Conservation (phyloP, 1,140 invertebrate genomes). For the Pachyrhynchus sulphureomaculatus region DNA sequence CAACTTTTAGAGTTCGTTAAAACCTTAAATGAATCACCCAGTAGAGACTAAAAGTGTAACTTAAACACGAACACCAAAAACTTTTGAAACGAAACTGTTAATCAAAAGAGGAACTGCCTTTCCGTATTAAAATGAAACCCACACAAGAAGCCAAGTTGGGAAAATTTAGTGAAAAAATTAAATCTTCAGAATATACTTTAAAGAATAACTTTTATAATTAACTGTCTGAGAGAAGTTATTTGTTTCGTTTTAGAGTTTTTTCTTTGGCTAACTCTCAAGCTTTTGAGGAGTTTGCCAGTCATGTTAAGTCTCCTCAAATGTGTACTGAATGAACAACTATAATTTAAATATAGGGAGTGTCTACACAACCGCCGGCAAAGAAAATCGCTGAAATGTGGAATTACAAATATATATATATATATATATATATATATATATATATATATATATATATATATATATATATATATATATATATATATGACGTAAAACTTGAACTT, state of each 20-base stretch:
- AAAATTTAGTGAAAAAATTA: constrained; percentile 1
- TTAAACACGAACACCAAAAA: too few relatives aligned
- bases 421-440: too few relatives aligned
- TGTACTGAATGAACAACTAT: neutral
- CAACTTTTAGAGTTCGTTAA: too few relatives aligned
- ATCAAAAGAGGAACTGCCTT: neutral
- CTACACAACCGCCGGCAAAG: too few relatives aligned
- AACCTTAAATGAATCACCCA: too few relatives aligned
- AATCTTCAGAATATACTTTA: constrained; percentile 1
- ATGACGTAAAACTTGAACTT: too few relatives aligned
- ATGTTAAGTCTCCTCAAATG: neutral
- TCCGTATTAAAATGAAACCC: neutral
- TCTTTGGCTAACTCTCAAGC: neutral
- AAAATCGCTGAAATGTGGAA: too few relatives aligned
- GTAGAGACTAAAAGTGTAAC: too few relatives aligned
- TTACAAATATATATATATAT: too few relatives aligned
- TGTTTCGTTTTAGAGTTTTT: constrained; percentile 10
- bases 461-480: too few relatives aligned
- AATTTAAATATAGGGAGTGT: neutral
- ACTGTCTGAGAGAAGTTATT: neutral
- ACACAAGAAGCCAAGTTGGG: constrained; percentile 1
- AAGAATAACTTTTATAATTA: constrained; percentile 9
- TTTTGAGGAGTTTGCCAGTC: neutral
- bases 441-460: too few relatives aligned
- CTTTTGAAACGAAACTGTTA: neutral